These are phyloP conservation scores for Anoura caudifer DNA, from an alignment of 2,113 vertebrate genomes.

Conservation along the genomic window DNA sequence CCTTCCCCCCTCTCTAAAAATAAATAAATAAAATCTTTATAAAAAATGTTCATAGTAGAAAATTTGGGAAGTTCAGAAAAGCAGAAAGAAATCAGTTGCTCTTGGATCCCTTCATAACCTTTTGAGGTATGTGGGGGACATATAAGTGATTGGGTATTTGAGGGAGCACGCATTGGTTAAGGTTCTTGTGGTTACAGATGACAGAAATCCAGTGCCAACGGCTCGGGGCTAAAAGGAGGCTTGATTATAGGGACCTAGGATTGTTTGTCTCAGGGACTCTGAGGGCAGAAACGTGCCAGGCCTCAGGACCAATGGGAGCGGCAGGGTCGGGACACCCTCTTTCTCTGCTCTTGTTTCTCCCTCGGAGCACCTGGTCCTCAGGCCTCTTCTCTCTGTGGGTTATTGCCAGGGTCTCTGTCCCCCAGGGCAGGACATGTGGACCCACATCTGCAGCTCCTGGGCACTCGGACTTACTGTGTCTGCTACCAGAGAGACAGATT, in stretches of 20 bases:
- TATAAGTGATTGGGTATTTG: background rate
- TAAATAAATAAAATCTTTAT: no score
- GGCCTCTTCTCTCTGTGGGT: background rate
- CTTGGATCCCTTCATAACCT: background rate
- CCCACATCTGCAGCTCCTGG: background rate
- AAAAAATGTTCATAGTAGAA: background rate
- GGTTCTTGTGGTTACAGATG: background rate
- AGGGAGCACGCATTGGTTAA: background rate
- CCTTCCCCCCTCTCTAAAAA: no score
- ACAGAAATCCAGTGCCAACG: background rate
- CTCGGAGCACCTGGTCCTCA: background rate
- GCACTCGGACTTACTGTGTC: background rate
- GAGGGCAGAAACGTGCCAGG: background rate
- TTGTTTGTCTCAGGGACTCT: background rate
- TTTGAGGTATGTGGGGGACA: no score
- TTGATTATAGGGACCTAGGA: background rate
- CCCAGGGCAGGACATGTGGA: background rate
- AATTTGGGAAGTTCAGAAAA: background rate
- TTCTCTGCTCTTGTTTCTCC: background rate
- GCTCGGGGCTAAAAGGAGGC: background rate
- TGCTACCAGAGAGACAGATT: background rate
- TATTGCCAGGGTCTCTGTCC: background rate
- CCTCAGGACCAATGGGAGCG: background rate
- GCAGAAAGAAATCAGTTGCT: background rate
- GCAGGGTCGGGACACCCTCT: background rate